Conservation (phyloP, 1,140 invertebrate genomes). For the Palaemon carinicauda region DNA sequence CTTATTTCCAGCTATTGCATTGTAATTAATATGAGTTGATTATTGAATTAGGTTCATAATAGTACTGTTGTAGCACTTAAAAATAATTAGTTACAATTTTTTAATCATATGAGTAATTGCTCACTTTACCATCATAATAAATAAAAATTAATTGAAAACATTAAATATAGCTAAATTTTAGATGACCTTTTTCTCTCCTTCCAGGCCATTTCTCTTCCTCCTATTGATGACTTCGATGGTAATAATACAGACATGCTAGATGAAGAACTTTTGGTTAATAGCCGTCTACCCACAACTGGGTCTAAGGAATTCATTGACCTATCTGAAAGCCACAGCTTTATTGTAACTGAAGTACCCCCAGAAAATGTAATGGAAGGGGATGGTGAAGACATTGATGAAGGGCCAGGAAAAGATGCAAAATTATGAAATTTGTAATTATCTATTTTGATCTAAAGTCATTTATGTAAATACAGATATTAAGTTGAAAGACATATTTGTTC, state of each 20-base stretch:
- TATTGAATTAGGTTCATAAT: too few species aligned
- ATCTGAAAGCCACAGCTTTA: slow-evolving; percentile 40
- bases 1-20: too few species aligned
- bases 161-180: too few species aligned
- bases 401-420: not conserved
- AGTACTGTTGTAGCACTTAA: too few species aligned
- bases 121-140: too few species aligned
- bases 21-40: too few species aligned
- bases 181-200: too few species aligned
- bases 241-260: not conserved
- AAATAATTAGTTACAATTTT: too few species aligned
- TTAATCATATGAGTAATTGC: too few species aligned
- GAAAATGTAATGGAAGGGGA: slow-evolving; percentile 50
- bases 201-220: slow-evolving; percentile 10
- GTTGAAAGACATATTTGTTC: not conserved
- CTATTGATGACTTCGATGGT: slow-evolving; percentile 20
- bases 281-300: not conserved
- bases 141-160: too few species aligned
- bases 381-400: not conserved
- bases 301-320: slow-evolving; percentile 34
- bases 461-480: too few species aligned
- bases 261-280: not conserved
- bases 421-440: not conserved
- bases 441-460: not conserved
- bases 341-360: slow-evolving; percentile 40